Conservation (phyloP, 2,113 vertebrate genomes). For the Platanista minor region DNA sequence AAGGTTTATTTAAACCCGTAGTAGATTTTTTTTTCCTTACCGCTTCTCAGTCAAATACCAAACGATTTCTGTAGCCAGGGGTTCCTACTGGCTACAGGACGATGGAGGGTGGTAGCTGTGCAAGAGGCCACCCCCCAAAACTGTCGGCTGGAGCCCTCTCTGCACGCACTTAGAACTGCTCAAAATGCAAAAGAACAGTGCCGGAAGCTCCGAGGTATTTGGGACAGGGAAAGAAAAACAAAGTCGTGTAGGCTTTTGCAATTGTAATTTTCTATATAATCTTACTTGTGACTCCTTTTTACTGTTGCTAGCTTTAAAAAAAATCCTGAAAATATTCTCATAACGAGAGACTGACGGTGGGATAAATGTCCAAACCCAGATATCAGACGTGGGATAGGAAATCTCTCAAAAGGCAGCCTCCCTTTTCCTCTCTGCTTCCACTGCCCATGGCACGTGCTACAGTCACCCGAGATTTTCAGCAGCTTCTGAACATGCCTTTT, state of each 20-base stretch:
- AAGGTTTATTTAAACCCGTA: background rate
- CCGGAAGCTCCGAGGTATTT: background rate
- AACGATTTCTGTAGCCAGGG: fast-evolving
- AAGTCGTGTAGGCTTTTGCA: background rate
- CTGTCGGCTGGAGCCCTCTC: fast-evolving
- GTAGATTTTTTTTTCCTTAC: no score
- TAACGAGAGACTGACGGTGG: background rate
- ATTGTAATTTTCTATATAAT: background rate
- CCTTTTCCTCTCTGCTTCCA: no score
- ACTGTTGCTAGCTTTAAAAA: background rate
- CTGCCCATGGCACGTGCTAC: fast-evolving
- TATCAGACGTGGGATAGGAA: background rate
- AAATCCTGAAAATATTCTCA: background rate
- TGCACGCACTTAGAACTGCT: background rate
- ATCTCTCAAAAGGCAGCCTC: fast-evolving
- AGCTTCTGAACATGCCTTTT: background rate
- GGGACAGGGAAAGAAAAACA: background rate
- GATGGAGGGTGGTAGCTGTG: fast-evolving
- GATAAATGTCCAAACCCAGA: background rate
- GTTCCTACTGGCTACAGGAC: background rate
- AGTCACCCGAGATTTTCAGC: background rate
- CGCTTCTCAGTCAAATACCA: background rate
- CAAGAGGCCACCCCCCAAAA: fast-evolving
- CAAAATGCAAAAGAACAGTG: background rate
- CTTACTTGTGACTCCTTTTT: background rate